Evolutionary conservation across 1,140 invertebrate genomes (phyloP), one percentile per base, ranked within the genome.

Genomic region (Pseudomyrmex dendroicus): DNA sequence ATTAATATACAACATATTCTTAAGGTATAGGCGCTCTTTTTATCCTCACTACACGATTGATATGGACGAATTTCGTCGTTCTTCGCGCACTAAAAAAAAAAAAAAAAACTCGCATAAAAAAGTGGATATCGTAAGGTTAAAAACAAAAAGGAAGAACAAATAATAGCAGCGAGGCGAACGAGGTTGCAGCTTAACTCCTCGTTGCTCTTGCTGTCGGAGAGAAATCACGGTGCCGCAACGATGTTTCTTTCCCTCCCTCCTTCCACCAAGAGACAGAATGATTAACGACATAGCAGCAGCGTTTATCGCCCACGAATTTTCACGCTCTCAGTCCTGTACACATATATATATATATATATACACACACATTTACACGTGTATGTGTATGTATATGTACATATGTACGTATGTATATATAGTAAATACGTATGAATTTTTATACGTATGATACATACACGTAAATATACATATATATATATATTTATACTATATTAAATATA

Each of bases 241-340:
- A 87, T 87, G 84, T 82, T 87, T 87, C 85, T 87, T 87, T 82
- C 72, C 83, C 67, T 87, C 85, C 86, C 86, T 87, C 86, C 86
- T 87, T 87, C 86, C 86, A 87, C 85, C 85, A 44, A 44, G 63
- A 56, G 63, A 66, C 68, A 87, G 86, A 87, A 87, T 87, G 86
- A 87, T 87, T 87, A 86, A 87, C 86, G 86, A 87, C 82, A 87
- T 86, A 86, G 85, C 86, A 87, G 70, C 74, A 70, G 86, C 85
- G 82, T 87, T 87, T 87, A 87, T 86, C 86, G 82, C 82, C 82
- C 82, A 87, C 85, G 86, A 86, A 87, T 87, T 87, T 87, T 86
- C 86, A 76, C 85, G 67, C 85, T 87, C 82, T 84, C 85, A 74
- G 86, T 87, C 35, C 86, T 88, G 83, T 62, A 68, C 82, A 80